Evolutionary conservation across 2,113 vertebrate genomes (phyloP), one percentile per base, ranked within the genome.

Genomic region (Vimba vimba): DNA sequence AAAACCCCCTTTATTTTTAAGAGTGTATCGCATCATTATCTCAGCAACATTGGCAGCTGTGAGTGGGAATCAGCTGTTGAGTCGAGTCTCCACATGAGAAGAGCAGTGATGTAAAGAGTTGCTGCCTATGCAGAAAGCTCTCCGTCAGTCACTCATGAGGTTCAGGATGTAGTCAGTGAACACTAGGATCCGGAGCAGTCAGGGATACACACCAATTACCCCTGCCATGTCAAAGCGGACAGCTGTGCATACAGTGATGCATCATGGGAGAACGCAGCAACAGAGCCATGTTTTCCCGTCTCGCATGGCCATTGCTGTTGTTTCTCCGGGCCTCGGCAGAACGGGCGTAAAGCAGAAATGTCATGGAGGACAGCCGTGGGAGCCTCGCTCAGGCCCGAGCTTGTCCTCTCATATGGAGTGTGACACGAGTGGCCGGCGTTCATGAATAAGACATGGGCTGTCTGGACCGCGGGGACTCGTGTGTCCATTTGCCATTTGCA

Each of bases 401-500:
- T 87, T 91, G 88, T 89, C 25, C 89, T 91, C 88, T 90, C 91
- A 91, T 92, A 90, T 89, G 88, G 90, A 91, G 91, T 91, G 91
- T 88, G 76, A 62, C 78, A 81, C 68, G 43, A 66, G 75, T 79
- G 79, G 87, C 88, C 91, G 73, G 84, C 84, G 83, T 91, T 94
- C 92, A 94, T 95, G 93, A 95, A 95, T 95, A 94, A 94, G 92
- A 90, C 93, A 95, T 94, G 88, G 86, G 75, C 68, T 79, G 21
- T 88, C 87, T 84, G 87, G 88, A 87, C 91, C 64, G 86, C 84
- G 23, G 83, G 90, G 91, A 89, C 50, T 52, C 83, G 89, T 82
- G 85, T 92, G 93, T 91, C 93, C 92, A 91, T 93, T 94, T 93
- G 92, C 92, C 82, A 92, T 93, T 94, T 94, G 90, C 92, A 94